phyloP scores from a whole-genome alignment of 53 echinoderm and acorn worm species.

The Actinopyga echinites region DNA sequence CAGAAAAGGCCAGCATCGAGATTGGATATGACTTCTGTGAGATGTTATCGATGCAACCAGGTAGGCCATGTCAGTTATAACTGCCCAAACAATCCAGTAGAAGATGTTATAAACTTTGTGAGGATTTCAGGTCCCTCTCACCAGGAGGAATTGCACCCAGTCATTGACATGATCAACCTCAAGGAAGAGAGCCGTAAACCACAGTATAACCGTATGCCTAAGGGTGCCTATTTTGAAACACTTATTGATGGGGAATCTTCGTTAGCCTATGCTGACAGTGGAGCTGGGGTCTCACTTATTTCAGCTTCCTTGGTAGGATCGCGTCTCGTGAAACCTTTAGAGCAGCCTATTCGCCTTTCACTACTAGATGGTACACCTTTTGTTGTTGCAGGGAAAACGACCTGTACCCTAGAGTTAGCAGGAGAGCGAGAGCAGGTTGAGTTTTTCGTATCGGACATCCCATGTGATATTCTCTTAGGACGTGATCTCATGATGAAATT shows the following conservation, averaged over 20 bases:
- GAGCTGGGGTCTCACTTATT: constrained; percentile 4
- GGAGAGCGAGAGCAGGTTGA: constrained; percentile 13
- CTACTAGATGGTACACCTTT: too few relatives aligned
- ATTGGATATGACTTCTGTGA: too few relatives aligned
- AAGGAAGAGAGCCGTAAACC: background rate
- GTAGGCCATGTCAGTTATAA: too few relatives aligned
- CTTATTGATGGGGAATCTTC: background rate
- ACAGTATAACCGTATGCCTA: background rate
- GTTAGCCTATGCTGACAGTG: constrained; percentile 15
- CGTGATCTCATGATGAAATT: background rate
- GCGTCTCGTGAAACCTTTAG: background rate
- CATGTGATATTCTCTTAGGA: background rate
- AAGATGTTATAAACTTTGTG: too few relatives aligned
- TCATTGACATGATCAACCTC: background rate
- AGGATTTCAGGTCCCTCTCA: too few relatives aligned
- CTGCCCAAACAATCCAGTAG: too few relatives aligned
- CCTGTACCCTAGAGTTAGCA: background rate
- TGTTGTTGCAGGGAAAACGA: constrained; percentile 13
- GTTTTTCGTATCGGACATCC: constrained; percentile 3
- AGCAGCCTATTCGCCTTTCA: background rate
- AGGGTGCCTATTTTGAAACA: constrained; percentile 7
- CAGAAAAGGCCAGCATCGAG: too few relatives aligned
- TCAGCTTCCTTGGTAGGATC: background rate
- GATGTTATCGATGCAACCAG: too few relatives aligned
- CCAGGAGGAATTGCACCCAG: background rate